These are phyloP conservation scores for Candidula unifasciata DNA, from an alignment of 2,888 invertebrate species.

Conservation along the genomic window DNA sequence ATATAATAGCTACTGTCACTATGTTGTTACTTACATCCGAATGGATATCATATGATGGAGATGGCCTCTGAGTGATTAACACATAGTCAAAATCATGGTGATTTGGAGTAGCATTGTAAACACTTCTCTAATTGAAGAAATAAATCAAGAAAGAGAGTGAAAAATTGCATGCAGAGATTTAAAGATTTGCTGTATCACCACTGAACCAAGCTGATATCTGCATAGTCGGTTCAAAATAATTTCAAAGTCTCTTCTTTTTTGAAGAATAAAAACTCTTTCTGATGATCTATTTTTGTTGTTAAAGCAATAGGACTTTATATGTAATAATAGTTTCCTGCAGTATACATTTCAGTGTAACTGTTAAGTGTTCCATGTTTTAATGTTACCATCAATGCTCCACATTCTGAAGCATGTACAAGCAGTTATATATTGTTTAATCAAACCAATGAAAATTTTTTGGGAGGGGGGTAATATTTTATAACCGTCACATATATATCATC, in stretches of 20 bases:
- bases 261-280: no score
- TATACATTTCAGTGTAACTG: no score
- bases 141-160: background rate
- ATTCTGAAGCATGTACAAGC: no score
- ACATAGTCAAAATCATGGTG: conserved; percentile 52
- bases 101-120: conserved; percentile 83
- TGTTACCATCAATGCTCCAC: no score
- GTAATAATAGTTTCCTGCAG: no score
- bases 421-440: no score
- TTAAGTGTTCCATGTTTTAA: no score
- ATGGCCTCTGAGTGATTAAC: conserved; percentile 54
- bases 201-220: conserved; percentile 15
- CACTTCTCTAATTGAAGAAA: conserved; percentile 80
- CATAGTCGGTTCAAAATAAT: background rate
- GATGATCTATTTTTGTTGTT: no score
- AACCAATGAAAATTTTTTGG: no score
- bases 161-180: background rate
- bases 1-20: background rate
- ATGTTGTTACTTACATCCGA: conserved; percentile 35
- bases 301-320: no score
- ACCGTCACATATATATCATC: no score
- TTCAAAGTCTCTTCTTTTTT: background rate
- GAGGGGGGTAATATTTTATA: no score
- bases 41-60: background rate
- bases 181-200: background rate